Conservation (phyloP, 2,113 vertebrate species). For the Anolis carolinensis region DNA sequence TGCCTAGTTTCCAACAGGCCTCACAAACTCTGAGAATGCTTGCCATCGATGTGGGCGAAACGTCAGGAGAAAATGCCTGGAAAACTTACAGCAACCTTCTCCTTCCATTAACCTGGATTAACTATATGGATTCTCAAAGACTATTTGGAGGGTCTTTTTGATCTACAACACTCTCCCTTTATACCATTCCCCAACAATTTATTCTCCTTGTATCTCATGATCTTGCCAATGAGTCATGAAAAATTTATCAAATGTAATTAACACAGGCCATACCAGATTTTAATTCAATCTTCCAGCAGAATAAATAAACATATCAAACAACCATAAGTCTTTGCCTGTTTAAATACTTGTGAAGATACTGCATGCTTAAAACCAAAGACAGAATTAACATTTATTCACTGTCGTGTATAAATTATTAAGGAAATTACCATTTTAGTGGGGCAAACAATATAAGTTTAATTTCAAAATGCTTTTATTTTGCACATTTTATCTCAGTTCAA, state of each 20-base stretch:
- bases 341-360: background rate
- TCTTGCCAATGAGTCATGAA: slow-evolving; percentile 6
- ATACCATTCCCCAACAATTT: background rate
- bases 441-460: background rate
- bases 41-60: too few relatives aligned
- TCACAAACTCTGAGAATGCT: too few relatives aligned
- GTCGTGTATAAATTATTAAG: background rate
- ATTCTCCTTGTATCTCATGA: rapidly evolving
- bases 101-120: background rate
- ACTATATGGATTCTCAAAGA: background rate
- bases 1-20: too few relatives aligned
- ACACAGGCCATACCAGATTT: background rate
- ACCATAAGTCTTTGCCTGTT: background rate
- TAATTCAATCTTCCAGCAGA: background rate
- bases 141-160: background rate
- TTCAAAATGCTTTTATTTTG: too few relatives aligned
- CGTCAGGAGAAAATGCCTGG: too few relatives aligned
- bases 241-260: background rate
- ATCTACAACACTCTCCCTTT: background rate
- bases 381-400: background rate
- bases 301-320: background rate
- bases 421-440: background rate
- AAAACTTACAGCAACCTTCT: too few relatives aligned
- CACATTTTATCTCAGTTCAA: too few relatives aligned
- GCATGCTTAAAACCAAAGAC: background rate